Evolutionary conservation across 1,140 invertebrate species (phyloP).

Genomic region (Brachionus calyciflorus): DNA sequence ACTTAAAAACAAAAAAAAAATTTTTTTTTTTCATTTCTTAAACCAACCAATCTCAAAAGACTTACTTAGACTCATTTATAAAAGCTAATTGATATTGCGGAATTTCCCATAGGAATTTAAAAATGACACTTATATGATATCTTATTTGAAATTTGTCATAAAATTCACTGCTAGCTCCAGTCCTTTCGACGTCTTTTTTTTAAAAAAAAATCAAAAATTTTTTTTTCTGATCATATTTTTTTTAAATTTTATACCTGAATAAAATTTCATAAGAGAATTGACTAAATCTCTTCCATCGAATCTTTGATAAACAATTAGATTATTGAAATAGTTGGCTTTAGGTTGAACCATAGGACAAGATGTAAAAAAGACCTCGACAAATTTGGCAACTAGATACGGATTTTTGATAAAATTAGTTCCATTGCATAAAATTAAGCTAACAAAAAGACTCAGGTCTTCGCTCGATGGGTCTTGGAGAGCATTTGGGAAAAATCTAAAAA

Average conservation of each 20-base stretch:
- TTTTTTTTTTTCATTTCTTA: not conserved
- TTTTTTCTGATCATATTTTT: constrained; percentile 48
- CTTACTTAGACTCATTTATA: constrained; percentile 63
- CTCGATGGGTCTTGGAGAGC: constrained; percentile 40
- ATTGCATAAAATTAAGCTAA: constrained; percentile 82
- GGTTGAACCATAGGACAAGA: constrained; percentile 79
- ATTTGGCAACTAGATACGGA: constrained; percentile 88
- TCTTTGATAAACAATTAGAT: constrained; percentile 76
- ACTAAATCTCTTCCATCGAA: constrained; percentile 77
- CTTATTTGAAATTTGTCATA: constrained; percentile 98
- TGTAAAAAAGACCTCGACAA: constrained; percentile 85
- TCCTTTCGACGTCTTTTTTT: constrained; percentile 91
- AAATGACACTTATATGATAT: constrained; percentile 92
- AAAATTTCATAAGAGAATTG: constrained; percentile 91
- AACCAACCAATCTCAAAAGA: no score
- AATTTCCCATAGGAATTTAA: constrained; percentile 69
- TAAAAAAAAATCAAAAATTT: not conserved
- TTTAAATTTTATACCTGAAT: constrained; percentile 64
- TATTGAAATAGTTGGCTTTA: constrained; percentile 66
- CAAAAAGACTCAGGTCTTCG: constrained; percentile 68
- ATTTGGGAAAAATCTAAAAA: constrained; percentile 32
- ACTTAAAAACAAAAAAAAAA: constrained; percentile 56
- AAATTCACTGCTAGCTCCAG: constrained; percentile 92
- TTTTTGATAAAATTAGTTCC: constrained; percentile 85
- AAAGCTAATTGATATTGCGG: constrained; percentile 62